Base-by-base conservation (phyloP, 2,113 vertebrate species). In the Oncorhynchus mykiss region DNA sequence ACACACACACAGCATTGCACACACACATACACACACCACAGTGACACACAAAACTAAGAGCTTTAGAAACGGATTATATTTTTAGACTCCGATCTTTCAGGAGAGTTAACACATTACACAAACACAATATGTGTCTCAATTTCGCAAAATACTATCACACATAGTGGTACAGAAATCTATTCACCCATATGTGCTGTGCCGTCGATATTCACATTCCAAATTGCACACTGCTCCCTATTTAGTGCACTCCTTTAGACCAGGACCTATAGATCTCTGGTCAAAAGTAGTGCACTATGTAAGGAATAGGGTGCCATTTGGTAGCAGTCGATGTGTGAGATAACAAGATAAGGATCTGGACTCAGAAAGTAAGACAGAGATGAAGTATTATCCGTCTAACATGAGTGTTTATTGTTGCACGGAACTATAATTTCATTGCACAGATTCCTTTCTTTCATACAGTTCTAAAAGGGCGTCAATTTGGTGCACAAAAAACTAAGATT, bases 1-100 rank as follows among this genome's bases (percentile, higher is more conserved):
- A 34, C 60, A 66, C 27, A 48, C 20, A 49, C 67, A 70, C 67
- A 3, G 71, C 18, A 48, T 48, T 73, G 75, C 57, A 39, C 22
- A 70, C 45, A 72, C 77, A 20, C 39, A 70, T 73, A 31, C 76
- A 74, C 71, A 82, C 57, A 12, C 4, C 59, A 59, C 51, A 24
- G 24, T 31, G 49, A 51, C 71, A 31, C 25, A 59, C 18, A 22
- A 60, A 60, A 22, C 54, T 29, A 60, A 48, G 69, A 51, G 48
- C 27, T 13, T 18, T 45, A 71, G 31, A 49, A 65, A 51, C 73
- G 0, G 6, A 27, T 74, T 45, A 22, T 51, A 74, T 74, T 45
- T 67, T 25, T 74, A 74, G 34, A 48, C 29, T 4, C 71, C 22
- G 4, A 74, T 68, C 81, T 31, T 78, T 72, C 12, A 71, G 24